Evolutionary conservation across 2,113 vertebrate genomes (phyloP), one percentile per base, ranked within the genome.

Genomic region (Excalfactoria chinensis): DNA sequence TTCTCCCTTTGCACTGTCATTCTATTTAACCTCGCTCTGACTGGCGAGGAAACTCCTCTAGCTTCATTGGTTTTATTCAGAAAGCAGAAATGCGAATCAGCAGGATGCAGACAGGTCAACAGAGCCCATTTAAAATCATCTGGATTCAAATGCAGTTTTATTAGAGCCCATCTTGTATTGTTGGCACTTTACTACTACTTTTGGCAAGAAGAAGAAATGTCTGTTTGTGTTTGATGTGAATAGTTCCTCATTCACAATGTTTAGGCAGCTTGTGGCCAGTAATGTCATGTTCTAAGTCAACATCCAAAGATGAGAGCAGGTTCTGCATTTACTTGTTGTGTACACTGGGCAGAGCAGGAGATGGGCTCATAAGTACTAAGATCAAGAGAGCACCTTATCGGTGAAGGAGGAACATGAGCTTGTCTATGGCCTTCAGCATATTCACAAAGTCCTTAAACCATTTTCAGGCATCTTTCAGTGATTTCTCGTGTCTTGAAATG

Each of bases 311-410:
- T 21, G n/a, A 77, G 5, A 63, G 23, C 7, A 69, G 23, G 17
- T 16, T 73, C 15, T 35, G 73, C 6, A 22, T 53, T 53, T 35
- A 83, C 6, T 44, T 76, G 11, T 64, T 2, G 1, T 11, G 18
- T 15, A 13, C 8, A 1, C 4, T 7, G 34, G 53, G 15, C 17
- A 64, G 20, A 20, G 30, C 0, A 2, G 26, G 21, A 70, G 20
- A 21, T 14, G 30, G 6, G 17, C 15, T 35, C 25, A 3, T 10
- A 28, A 48, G 23, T 15, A 37, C 19, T 37, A 49, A 58, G 25
- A 40, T 3, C 7, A 6, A 37, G 32, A 64, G 18, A 17, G 20
- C 17, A 43, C 13, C 4, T 1, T 26, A 43, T 40, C 11, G 13
- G n/a, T 11, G 37, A 84, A 82, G 21, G 28, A 78, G 40, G 17